These are phyloP conservation scores for Latheticus oryzae DNA, from an alignment of 2,888 invertebrate genomes.

Conservation along the genomic window DNA sequence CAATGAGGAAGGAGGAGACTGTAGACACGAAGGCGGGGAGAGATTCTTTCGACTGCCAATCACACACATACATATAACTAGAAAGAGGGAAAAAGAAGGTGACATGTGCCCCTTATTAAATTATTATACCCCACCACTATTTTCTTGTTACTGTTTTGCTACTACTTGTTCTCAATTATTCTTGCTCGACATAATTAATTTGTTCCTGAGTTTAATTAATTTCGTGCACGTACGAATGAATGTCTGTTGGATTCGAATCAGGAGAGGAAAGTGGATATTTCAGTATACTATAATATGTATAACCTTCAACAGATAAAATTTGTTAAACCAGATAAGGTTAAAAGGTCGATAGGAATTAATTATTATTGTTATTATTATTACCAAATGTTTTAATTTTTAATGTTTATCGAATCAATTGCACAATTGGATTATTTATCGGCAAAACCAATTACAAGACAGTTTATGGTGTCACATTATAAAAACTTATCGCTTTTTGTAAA, in stretches of 20 bases:
- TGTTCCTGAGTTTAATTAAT: conserved; percentile 59
- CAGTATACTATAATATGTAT: too few relatives aligned
- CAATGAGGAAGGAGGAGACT: conserved; percentile 62
- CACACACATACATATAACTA: too few relatives aligned
- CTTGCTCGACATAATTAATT: conserved; percentile 61
- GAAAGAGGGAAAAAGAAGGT: conserved; percentile 49
- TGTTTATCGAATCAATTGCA: conserved; percentile 3
- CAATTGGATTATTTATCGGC: conserved; percentile 11
- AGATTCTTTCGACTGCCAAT: conserved; percentile 62
- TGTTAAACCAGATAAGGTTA: too few relatives aligned
- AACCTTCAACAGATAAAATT: too few relatives aligned
- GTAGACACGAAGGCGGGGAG: conserved; percentile 61
- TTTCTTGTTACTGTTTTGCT: too few relatives aligned
- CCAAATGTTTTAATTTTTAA: conserved; percentile 15
- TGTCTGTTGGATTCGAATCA: conserved; percentile 1
- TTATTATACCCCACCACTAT: conserved; percentile 39
- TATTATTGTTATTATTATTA: conserved; percentile 19
- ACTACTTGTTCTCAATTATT: conserved; percentile 54
- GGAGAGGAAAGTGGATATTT: too few relatives aligned
- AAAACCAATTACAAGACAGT: conserved; percentile 17
- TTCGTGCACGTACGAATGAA: conserved; percentile 48
- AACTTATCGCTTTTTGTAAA: conserved; percentile 8
- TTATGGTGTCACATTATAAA: conserved; percentile 15
- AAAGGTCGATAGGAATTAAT: conserved; percentile 14
- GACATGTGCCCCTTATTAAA: conserved; percentile 47